Base-by-base conservation (phyloP, 1,140 invertebrate species). In the Aphaenogaster ashmeadi region DNA sequence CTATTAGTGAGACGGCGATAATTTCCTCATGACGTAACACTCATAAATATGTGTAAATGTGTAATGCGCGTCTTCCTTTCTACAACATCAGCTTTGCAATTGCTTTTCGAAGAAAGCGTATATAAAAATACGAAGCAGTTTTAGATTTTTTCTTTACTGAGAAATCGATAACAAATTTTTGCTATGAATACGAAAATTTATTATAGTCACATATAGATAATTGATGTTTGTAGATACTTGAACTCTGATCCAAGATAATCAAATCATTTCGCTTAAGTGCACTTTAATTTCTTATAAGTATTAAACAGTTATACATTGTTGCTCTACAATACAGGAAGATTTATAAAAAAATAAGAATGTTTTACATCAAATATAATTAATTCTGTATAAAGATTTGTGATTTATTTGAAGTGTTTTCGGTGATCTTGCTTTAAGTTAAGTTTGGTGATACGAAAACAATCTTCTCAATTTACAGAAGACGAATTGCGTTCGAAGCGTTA, bases 201-300 rank as follows among this genome's bases (percentile, higher is more conserved):
- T 56, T 58, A 3, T 1, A 52, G 18, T 36, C 7, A 21, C 5
- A 36, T 36, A 9, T 56, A 81, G 36, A 80, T 71, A 71, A 44
- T 58, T 44, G 2, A 11, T 58, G 21, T 69, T 47, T 50, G 21
- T 50, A 47, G 11, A 64, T 56, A 80, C 38, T 81, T 81, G 64
- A 81, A 71, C 79, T 71, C 21, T 81, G 52, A 81, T 33, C 38
- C 21, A 71, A 81, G 66, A 81, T 81, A 71, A 81, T 69, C n/a
- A 4, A 71, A 8, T 27, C 38, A 69, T 81, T 71, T 69, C 21
- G 15, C 64, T 80, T 79, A 79, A 66, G 18, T 50, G 11, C 0
- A 69, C 1, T 69, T 71, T 56, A 21, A 71, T 56, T 71, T 56
- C 50, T 44, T 27, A 5, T 44, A 44, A 54, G 6, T 21, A 33